Base-by-base conservation (phyloP, 2,797 vertebrate species). In the Notoglanidium macrostoma region DNA sequence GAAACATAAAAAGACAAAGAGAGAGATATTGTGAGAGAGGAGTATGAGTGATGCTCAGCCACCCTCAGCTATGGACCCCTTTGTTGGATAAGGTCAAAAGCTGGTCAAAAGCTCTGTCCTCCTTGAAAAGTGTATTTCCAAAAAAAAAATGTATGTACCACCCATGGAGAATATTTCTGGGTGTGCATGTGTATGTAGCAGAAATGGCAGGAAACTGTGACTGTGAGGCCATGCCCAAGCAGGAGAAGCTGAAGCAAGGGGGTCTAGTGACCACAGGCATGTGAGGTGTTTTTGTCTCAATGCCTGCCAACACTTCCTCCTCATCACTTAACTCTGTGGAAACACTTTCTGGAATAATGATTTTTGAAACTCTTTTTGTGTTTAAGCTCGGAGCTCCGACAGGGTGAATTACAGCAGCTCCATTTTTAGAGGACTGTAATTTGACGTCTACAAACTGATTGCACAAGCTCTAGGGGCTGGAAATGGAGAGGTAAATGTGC, bases 101-200 rank as follows among this genome's bases (percentile, higher is more conserved):
- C 35, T 40, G 44, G 21, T 80, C 61, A 85, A 73, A 86, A 76
- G 61, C 73, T 84, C 63, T 84, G 85, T 82, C 67, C 82, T 88
- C 55, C 74, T 80, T 87, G 83, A 79, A 88, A 83, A 84, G 84
- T 88, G 32, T 85, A 83, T 83, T 89, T 89, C 67, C 35, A 40
- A 40, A n/a, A n/a, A n/a, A 40, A 40, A 40, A 40, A 40, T 40
- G 35, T 40, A 40, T 40, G 35, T 40, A 54, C 81, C 72, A 84
- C 74, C 86, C 78, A 23, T 5, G 61, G 87, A 85, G 76, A 91
- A 8, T 55, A 23, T 82, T 72, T 82, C 57, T 44, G 23, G 65
- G 54, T 68, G 65, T 3, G 35, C 51, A 32, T 77, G 70, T 59
- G 51, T 57, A n/a, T 81, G 40, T 88, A 65, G 63, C 46, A 65